Percentiles rank a stretch among this genome's conserved stretches.
Evolutionary conservation across 2,797 vertebrate species (phyloP).

Genomic region (Typhlichthys eigenmanni): DNA sequence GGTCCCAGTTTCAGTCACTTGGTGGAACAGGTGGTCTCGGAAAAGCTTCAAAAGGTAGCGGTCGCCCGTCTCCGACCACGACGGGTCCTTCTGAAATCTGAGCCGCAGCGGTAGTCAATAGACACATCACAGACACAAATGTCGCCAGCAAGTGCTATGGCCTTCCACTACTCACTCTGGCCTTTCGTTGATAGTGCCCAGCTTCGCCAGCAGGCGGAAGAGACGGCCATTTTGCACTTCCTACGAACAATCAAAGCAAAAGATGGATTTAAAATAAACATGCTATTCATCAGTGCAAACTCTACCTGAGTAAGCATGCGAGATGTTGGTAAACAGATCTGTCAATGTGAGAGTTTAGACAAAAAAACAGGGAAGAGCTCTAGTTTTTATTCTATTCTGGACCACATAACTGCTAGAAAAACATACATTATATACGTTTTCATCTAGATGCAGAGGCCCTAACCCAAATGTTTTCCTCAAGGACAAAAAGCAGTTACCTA

Average conservation of each 20-base stretch:
- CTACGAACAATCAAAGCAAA: slow-evolving; percentile 74
- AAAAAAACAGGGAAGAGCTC: too few species aligned
- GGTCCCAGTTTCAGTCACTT: slow-evolving; percentile 95
- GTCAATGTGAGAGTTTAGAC: too few species aligned
- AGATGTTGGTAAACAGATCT: too few species aligned
- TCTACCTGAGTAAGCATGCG: too few species aligned
- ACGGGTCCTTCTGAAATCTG: slow-evolving; percentile 98
- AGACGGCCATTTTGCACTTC: slow-evolving; percentile 98
- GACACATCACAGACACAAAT: not conserved
- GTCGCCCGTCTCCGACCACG: slow-evolving; percentile 98
- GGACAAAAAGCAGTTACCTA: too few species aligned
- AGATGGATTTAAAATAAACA: too few species aligned
- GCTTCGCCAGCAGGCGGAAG: slow-evolving; percentile 95
- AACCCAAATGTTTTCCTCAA: too few species aligned
- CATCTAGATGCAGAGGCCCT: too few species aligned
- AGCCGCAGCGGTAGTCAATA: not conserved
- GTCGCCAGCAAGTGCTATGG: not conserved
- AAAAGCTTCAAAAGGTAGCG: slow-evolving; percentile 98
- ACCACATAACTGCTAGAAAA: too few species aligned
- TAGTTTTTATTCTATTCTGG: too few species aligned
- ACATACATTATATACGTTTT: too few species aligned
- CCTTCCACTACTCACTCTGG: slow-evolving; percentile 87
- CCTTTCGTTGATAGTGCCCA: slow-evolving; percentile 99
- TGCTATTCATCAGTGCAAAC: too few species aligned
- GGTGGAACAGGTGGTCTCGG: slow-evolving; percentile 98